phyloP scores from a whole-genome alignment of 2,797 vertebrate genomes.

The Coendou prehensilis region DNA sequence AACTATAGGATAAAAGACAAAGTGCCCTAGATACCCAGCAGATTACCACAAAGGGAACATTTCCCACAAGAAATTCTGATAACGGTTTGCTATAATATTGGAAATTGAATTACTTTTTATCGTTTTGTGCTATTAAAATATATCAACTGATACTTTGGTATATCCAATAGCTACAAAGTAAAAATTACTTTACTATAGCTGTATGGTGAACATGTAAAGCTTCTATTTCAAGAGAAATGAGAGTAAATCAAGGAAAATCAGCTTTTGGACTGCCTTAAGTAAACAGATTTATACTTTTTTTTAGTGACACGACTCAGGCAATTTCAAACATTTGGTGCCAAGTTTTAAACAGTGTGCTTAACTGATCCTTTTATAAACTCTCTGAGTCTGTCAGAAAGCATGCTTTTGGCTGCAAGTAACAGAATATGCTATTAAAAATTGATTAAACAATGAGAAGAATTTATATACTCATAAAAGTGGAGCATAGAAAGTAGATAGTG shows the following conservation, averaged over 20 bases:
- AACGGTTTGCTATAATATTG: conserved; percentile 28
- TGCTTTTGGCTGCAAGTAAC: background rate
- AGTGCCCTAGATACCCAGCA: conserved; percentile 74
- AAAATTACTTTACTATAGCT: background rate
- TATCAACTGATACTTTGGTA: background rate
- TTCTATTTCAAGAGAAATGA: conserved; percentile 54
- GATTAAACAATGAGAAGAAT: background rate
- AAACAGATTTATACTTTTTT: background rate
- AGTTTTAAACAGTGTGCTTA: background rate
- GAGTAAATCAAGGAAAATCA: background rate
- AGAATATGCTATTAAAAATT: background rate
- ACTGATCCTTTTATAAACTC: background rate
- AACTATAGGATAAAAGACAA: conserved; percentile 78
- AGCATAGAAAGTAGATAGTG: background rate
- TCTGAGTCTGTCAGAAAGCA: background rate
- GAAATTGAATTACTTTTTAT: background rate
- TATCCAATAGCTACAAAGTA: background rate
- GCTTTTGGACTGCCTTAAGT: background rate
- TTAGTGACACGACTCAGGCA: background rate
- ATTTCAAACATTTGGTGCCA: background rate
- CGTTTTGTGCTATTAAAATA: conserved; percentile 30
- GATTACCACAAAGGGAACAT: conserved; percentile 75
- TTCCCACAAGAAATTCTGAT: conserved; percentile 52
- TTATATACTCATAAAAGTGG: background rate
- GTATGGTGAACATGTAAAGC: background rate